Percentiles rank a stretch among this genome's conserved stretches.
These are phyloP conservation scores for Drosophila vallismaia DNA, from an alignment of 2,888 invertebrate genomes.

Conservation along the genomic window DNA sequence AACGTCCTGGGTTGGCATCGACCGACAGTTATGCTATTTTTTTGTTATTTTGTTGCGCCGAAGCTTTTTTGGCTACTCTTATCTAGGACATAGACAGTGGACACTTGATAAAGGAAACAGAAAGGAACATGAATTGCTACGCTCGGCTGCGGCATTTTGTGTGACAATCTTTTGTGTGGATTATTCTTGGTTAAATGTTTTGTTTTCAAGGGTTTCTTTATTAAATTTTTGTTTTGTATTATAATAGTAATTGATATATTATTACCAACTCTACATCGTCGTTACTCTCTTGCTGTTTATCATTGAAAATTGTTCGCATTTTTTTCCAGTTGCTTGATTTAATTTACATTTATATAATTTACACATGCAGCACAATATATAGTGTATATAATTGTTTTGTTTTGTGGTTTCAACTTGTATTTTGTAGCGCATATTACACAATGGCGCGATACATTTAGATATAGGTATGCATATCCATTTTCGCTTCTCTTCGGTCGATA, in stretches of 20 bases:
- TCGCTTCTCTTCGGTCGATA: slow-evolving; percentile 20
- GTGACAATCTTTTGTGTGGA: not conserved
- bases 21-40: slow-evolving; percentile 22
- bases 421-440: slow-evolving; percentile 73
- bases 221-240: slow-evolving; percentile 57
- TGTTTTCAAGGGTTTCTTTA: slow-evolving; percentile 61
- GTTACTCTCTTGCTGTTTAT: slow-evolving; percentile 45
- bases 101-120: slow-evolving; percentile 12
- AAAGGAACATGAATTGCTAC: not conserved
- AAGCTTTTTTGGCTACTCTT: slow-evolving; percentile 9
- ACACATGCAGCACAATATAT: slow-evolving; percentile 54
- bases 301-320: slow-evolving; percentile 50
- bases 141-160: slow-evolving; percentile 6
- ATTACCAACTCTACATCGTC: slow-evolving; percentile 61
- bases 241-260: slow-evolving; percentile 68
- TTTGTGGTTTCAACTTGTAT: slow-evolving; percentile 38
- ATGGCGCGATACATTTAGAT: slow-evolving; percentile 65
- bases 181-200: slow-evolving; percentile 18
- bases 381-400: slow-evolving; percentile 37
- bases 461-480: slow-evolving; percentile 41
- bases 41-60: slow-evolving; percentile 10
- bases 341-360: slow-evolving; percentile 67
- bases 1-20: not conserved
- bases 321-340: slow-evolving; percentile 14
- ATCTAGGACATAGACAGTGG: slow-evolving; percentile 19